A percentile compares a stretch with the other conserved stretches of the same genome.
These are phyloP conservation scores for Ceratitis capitata DNA, from an alignment of 1,140 invertebrate genomes.

Conservation along the genomic window DNA sequence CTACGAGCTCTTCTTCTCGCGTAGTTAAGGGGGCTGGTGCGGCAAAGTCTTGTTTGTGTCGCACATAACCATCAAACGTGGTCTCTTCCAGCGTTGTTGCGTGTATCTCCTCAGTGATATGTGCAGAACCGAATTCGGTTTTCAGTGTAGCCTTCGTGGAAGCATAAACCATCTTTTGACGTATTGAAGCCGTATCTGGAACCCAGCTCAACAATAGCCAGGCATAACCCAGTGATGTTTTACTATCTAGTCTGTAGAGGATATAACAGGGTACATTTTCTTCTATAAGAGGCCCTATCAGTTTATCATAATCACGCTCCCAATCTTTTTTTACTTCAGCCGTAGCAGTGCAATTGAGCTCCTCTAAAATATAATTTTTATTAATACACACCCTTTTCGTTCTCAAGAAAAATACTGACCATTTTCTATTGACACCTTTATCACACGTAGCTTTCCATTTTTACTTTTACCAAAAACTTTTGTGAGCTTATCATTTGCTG, in stretches of 20 bases:
- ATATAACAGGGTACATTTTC: constrained; percentile 94
- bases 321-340: constrained; percentile 78
- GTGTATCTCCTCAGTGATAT: constrained; percentile 79
- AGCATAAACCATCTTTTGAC: constrained; percentile 99
- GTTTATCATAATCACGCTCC: constrained; percentile 89
- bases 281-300: constrained; percentile 80
- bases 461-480: constrained; percentile 84
- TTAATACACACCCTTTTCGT: constrained; percentile 5
- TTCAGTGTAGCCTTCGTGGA: constrained; percentile 98
- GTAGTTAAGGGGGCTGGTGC: constrained; percentile 89
- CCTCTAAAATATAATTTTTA: constrained; percentile 72
- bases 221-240: constrained; percentile 83
- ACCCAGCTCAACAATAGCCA: constrained; percentile 97
- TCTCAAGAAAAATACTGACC: constrained; percentile 69
- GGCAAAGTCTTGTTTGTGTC: constrained; percentile 78
- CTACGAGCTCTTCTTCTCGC: constrained; percentile 88
- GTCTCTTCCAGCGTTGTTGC: constrained; percentile 77
- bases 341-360: constrained; percentile 76
- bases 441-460: constrained; percentile 80
- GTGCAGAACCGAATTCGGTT: constrained; percentile 87
- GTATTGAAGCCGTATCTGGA: constrained; percentile 86
- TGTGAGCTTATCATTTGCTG: constrained; percentile 83
- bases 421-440: constrained; percentile 88
- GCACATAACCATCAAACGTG: constrained; percentile 81
- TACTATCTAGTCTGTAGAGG: constrained; percentile 86